Base-by-base conservation (phyloP, 2,113 vertebrate species). In the Microcebus griseorufus region DNA sequence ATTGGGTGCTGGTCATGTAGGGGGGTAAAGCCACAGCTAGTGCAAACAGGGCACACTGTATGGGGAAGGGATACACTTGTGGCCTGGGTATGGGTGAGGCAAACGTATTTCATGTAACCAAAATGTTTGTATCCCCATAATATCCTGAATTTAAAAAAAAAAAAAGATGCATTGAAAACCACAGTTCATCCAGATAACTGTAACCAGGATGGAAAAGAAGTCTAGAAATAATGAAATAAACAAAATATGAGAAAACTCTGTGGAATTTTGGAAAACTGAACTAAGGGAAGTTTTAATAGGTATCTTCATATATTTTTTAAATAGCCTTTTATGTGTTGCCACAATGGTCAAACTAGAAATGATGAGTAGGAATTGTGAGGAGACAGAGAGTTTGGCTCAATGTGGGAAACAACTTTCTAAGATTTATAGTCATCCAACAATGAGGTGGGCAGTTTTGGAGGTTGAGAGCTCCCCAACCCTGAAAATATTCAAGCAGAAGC, bases 241-340 rank as follows among this genome's bases (percentile, higher is more conserved):
- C 13, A 60, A 76, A 79, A 64, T 90, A 80, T 0, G 39, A 51
- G 39, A 25, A 22, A 79, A 42, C 32, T 75, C 69, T 80, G 32
- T 92, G 73, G n/a, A 51, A 75, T 53, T 37, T 62, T 87, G 60
- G 76, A 92, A 96, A 92, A 90, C 29, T 65, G 53, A 75, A 89
- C 34, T 64, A 60, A 86, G 51, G 29, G 32, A 65, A 96, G 75
- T 53, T 81, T 92, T 84, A 70, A 92, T 18, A 87, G 80, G 17
- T 87, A 60, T 82, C 51, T 81, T 97, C 88, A 88, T 78, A 89
- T 90, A 90, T 94, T 90, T 95, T 95, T 90, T 53, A 92, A 97
- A 90, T 90, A 60, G 72, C 42, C 69, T 95, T 94, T 85, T 92
- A 81, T 81, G 65, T 64, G 90, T 92, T 97, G 65, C 80, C 67